Base-by-base conservation (phyloP, 2,797 vertebrate genomes). In the Odontamblyopus rebecca region DNA sequence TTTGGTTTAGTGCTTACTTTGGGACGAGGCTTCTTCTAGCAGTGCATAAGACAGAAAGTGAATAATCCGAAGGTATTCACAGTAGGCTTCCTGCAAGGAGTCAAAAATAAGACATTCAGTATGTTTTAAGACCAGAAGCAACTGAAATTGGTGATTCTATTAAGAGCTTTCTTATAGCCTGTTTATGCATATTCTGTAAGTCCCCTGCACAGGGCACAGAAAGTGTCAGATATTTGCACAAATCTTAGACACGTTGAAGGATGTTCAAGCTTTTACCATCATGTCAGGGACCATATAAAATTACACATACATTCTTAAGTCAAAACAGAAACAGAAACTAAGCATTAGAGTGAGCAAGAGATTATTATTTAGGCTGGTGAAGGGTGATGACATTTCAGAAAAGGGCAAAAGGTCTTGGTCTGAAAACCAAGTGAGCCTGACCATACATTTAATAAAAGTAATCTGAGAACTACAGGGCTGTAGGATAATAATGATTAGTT, bases 1-100 rank as follows among this genome's bases (percentile, higher is more conserved):
- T 30, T 51, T 19, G 2, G 48, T 44, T 16, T 3, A 4, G 4
- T 26, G 67, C 86, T 82, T 92, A 98, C 97, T 92, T 89, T 90
- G 86, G 0, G 81, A 82, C 0, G 70, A 85, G 53, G 89, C 91
- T 70, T 98, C 95, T 69, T 98, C 96, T 80, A 98, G 86, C 70
- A 99, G 91, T 70, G 89, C 91, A 67, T 95, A 95, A 57, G 96
- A 94, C 41, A 98, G 96, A 78, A 94, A 96, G 86, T 91, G 91
- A 82, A 99, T 94, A 72, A 95, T 97, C 81, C 89, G 92, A 67
- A 99, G 90, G 76, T 98, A 99, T 79, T 96, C 95, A 70, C 89
- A 86, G 44, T 98, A 98, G 0, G 97, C 97, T 72, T 98, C 97
- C 97, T 98, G 86, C 41, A 81, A 68, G 72, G 4, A 82, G 27